phyloP scores from a whole-genome alignment of 30 jellyfish, hydroid and myxozoan genomes.

The Aurelia sp. region DNA sequence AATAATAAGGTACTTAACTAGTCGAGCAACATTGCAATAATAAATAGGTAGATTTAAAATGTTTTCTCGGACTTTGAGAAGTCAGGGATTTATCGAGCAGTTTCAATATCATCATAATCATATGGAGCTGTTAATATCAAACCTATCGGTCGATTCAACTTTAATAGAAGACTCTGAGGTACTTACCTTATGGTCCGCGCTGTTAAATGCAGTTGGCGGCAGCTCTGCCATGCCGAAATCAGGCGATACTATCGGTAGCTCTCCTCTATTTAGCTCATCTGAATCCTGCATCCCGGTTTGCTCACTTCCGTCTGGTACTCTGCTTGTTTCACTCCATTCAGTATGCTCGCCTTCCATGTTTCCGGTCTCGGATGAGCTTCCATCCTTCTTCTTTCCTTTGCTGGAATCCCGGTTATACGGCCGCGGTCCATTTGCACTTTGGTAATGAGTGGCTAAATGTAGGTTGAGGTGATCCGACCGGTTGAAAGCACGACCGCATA shows the following conservation, averaged over 20 bases:
- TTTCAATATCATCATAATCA: not conserved
- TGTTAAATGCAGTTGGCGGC: not conserved
- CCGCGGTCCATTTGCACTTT: conserved; percentile 57
- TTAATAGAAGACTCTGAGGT: conserved; percentile 7
- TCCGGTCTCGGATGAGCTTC: not conserved
- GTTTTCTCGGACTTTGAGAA: conserved; percentile 9
- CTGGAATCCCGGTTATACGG: conserved; percentile 35
- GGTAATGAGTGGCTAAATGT: conserved; percentile 73
- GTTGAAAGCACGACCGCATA: conserved; percentile 75
- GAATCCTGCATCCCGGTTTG: not conserved
- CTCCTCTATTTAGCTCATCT: not conserved
- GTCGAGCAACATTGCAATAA: conserved; percentile 48
- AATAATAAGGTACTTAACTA: conserved; percentile 7
- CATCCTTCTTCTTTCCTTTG: conserved; percentile 40
- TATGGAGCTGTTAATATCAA: conserved; percentile 44
- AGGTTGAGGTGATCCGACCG: conserved; percentile 71
- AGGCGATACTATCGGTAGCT: not conserved
- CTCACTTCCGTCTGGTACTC: not conserved
- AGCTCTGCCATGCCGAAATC: not conserved
- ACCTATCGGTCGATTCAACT: conserved; percentile 22
- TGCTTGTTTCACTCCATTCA: not conserved
- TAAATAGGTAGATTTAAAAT: conserved; percentile 44
- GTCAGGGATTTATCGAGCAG: not conserved
- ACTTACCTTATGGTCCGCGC: conserved; percentile 5
- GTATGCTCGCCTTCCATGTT: not conserved